These are phyloP conservation scores for Neotoma lepida DNA, from an alignment of 2,113 vertebrate species.

Conservation along the genomic window DNA sequence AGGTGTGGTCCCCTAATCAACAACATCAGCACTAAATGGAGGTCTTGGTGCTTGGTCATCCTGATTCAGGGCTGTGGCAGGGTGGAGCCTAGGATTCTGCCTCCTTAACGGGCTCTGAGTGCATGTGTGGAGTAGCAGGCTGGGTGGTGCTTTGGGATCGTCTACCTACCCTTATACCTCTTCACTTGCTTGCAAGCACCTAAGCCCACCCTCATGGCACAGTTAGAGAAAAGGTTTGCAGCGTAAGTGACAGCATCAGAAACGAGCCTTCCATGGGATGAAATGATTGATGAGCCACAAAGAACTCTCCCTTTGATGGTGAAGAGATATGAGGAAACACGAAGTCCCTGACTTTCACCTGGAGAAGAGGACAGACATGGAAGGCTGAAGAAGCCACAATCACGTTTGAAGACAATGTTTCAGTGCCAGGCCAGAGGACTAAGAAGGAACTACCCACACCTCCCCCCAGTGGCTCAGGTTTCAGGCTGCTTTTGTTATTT, in stretches of 20 bases:
- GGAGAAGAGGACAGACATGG: not conserved
- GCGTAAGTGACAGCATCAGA: not conserved
- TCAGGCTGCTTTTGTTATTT: slow-evolving; percentile 22
- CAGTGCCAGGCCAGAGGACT: accelerated
- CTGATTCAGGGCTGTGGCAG: not conserved
- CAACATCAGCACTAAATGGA: not conserved
- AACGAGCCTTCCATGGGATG: not conserved
- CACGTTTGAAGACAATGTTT: not conserved
- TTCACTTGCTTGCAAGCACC: not conserved
- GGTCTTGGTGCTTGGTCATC: not conserved
- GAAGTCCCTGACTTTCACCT: not conserved
- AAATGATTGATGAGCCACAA: not conserved
- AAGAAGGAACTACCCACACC: not conserved
- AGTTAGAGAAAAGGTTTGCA: not conserved
- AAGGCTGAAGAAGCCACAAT: not conserved
- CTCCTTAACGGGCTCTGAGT: not conserved
- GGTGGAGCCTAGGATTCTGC: not conserved
- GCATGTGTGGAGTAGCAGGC: not conserved
- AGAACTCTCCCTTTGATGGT: not conserved
- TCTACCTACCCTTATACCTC: not conserved
- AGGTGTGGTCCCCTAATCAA: not conserved
- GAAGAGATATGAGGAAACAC: not conserved
- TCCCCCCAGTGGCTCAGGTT: not conserved
- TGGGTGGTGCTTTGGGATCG: not conserved
- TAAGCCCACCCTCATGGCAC: not conserved